A percentile compares a stretch with the other conserved stretches of the same genome.
Evolutionary conservation across 2,888 invertebrate species (phyloP).

Genomic region (Clusia tigrina): DNA sequence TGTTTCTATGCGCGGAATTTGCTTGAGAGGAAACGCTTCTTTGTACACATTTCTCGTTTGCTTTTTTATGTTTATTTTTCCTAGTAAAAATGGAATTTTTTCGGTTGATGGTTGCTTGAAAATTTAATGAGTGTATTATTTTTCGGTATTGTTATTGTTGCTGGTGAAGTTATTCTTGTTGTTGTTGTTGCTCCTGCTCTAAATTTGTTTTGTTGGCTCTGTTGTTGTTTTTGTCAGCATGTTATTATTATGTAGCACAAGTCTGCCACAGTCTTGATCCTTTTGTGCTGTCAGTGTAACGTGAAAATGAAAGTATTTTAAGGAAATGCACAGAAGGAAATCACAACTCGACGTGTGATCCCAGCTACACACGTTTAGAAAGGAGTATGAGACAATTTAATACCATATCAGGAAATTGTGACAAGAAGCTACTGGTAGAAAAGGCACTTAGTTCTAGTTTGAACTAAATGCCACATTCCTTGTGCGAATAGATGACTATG

Average conservation of each 20-base stretch:
- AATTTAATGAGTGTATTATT: background rate
- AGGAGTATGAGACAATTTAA: too few relatives aligned
- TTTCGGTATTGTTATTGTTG: conserved; percentile 5
- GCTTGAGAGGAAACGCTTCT: too few relatives aligned
- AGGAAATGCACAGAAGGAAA: background rate
- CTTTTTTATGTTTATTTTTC: background rate
- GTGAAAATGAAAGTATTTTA: too few relatives aligned
- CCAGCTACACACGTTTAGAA: too few relatives aligned
- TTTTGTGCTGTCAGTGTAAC: background rate
- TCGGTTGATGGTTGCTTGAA: background rate
- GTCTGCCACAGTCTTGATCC: background rate
- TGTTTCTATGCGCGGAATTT: background rate
- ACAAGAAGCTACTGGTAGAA: too few relatives aligned
- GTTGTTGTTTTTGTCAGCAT: background rate
- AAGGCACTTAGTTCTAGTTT: too few relatives aligned
- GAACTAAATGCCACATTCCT: too few relatives aligned
- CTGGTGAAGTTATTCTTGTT: conserved; percentile 9
- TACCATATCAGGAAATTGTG: too few relatives aligned
- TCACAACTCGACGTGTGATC: too few relatives aligned
- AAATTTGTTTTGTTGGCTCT: background rate
- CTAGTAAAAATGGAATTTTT: too few relatives aligned
- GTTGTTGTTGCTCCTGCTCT: conserved; percentile 1
- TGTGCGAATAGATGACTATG: too few relatives aligned
- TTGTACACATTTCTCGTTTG: too few relatives aligned
- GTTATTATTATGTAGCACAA: background rate